Conservation (phyloP, 2,888 invertebrate species). For the Drosophila nigritarsus region DNA sequence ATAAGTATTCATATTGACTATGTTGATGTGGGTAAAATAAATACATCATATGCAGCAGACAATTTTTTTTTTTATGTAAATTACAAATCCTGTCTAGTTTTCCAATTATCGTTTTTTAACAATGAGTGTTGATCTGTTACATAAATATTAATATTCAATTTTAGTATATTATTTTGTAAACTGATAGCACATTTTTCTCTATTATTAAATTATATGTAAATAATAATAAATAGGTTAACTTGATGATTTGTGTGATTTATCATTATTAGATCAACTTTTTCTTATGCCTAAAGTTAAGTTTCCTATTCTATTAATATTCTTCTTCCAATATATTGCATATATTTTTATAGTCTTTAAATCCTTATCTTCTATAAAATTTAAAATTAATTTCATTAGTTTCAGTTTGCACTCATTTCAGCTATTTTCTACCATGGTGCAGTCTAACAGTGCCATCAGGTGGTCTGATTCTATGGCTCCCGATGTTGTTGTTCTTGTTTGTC, state of each 20-base stretch:
- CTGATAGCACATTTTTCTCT: not conserved
- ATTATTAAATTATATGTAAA: not conserved
- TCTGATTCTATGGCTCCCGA: conserved; percentile 32
- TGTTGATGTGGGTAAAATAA: not conserved
- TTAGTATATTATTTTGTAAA: not conserved
- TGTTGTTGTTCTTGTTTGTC: conserved; percentile 64
- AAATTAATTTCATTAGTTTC: not conserved
- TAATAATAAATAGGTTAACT: not conserved
- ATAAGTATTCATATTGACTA: not conserved
- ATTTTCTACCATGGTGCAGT: conserved; percentile 45
- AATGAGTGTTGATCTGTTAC: too few relatives aligned
- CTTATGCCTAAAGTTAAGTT: too few relatives aligned
- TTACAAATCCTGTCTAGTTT: not conserved
- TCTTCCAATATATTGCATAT: not conserved
- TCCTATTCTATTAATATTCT: not conserved
- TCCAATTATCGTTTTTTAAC: not conserved
- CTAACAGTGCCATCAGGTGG: conserved; percentile 66
- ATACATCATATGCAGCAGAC: not conserved
- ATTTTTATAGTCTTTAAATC: not conserved
- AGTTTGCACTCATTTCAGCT: not conserved
- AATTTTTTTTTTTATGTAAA: not conserved
- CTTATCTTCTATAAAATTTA: not conserved
- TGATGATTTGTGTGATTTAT: not conserved
- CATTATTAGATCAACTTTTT: not conserved
- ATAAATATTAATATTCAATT: not conserved